Evolutionary conservation across 2,797 vertebrate species (phyloP).

Genomic region (Lepidocolaptes lacrymiger): DNA sequence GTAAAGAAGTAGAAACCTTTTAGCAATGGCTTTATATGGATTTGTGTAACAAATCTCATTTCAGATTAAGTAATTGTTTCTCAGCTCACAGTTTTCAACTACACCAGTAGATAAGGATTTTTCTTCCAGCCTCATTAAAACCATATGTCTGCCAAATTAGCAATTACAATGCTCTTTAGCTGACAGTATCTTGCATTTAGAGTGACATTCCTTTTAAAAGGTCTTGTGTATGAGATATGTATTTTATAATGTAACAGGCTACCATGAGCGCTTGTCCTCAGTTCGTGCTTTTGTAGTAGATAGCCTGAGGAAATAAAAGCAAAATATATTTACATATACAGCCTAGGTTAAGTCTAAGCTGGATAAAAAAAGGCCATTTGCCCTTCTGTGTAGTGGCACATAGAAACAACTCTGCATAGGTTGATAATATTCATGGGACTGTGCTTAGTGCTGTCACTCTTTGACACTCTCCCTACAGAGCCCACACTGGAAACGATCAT

Average conservation of each 20-base stretch:
- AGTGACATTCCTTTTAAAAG: neutral
- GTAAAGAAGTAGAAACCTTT: slow-evolving; percentile 16
- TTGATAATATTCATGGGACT: neutral
- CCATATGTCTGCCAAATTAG: slow-evolving; percentile 33
- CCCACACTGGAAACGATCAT: neutral
- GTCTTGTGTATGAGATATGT: neutral
- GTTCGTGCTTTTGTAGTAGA: neutral
- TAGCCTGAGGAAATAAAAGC: neutral
- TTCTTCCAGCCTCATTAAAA: slow-evolving; percentile 56
- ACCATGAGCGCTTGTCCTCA: neutral
- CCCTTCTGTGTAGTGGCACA: neutral
- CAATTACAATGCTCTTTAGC: slow-evolving; percentile 39
- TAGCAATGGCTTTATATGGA: slow-evolving; percentile 5
- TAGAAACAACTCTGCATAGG: neutral
- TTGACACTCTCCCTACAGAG: neutral
- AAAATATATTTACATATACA: neutral
- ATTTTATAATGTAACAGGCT: neutral
- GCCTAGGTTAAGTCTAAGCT: neutral
- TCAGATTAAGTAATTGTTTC: slow-evolving; percentile 60
- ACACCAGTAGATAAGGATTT: slow-evolving; percentile 38
- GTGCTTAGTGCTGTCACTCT: neutral
- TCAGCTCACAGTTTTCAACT: slow-evolving; percentile 56
- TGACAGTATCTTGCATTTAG: slow-evolving; percentile 14
- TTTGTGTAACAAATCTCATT: slow-evolving; percentile 51
- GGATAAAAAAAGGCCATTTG: neutral